phyloP scores from a whole-genome alignment of 2,797 vertebrate genomes.

The Hipposideros larvatus region DNA sequence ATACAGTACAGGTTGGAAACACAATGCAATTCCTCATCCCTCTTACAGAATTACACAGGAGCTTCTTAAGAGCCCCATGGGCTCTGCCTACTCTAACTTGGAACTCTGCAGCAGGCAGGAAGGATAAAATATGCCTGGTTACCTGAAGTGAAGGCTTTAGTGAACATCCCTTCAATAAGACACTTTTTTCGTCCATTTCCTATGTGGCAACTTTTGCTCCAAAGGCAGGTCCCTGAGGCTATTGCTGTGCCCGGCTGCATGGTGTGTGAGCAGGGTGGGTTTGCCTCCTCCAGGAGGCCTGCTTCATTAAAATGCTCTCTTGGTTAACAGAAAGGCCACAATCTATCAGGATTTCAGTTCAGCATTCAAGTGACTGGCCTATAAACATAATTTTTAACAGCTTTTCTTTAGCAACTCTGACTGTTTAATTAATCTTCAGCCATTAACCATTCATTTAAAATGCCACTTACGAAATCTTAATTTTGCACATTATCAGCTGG shows the following conservation, averaged over 20 bases:
- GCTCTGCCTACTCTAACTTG: constrained; percentile 1
- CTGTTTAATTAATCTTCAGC: constrained; percentile 90
- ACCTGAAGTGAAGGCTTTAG: constrained; percentile 30
- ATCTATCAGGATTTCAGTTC: constrained; percentile 81
- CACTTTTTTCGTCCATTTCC: constrained; percentile 66
- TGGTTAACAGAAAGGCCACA: constrained; percentile 81
- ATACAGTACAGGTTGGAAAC: neutral
- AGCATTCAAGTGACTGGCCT: constrained; percentile 82
- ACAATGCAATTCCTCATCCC: neutral
- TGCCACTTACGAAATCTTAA: constrained; percentile 89
- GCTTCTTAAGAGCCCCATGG: constrained; percentile 13
- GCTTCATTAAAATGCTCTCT: constrained; percentile 44
- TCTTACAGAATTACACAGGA: neutral
- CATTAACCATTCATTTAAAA: constrained; percentile 91
- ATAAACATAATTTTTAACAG: constrained; percentile 88
- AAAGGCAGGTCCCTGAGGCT: constrained; percentile 62
- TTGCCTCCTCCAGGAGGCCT: constrained; percentile 40
- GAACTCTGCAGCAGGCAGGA: neutral
- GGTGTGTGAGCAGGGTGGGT: neutral
- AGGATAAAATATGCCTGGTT: constrained; percentile 62
- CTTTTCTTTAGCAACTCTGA: constrained; percentile 87
- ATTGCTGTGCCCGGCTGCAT: neutral
- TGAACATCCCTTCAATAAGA: constrained; percentile 64
- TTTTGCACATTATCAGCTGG: constrained; percentile 90
- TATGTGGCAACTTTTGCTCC: constrained; percentile 71